These are phyloP conservation scores for Tiliacea citrago DNA, from an alignment of 2,888 invertebrate genomes.

Conservation along the genomic window DNA sequence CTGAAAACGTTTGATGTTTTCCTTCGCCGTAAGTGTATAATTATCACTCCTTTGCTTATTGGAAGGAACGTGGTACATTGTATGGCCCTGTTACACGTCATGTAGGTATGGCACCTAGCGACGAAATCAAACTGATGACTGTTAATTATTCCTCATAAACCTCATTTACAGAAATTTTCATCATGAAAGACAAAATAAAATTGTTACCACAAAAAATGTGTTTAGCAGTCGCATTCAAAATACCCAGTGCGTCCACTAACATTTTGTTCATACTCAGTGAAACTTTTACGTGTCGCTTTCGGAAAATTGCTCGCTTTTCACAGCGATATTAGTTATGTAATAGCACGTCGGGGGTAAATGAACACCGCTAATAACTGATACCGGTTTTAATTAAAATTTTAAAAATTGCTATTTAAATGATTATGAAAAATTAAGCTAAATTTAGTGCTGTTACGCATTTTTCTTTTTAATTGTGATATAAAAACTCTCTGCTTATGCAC, in stretches of 20 bases:
- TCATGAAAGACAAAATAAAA: not conserved
- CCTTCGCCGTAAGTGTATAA: not conserved
- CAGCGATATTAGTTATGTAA: constrained; percentile 59
- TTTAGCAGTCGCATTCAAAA: constrained; percentile 2
- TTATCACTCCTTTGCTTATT: not conserved
- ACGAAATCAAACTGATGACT: not conserved
- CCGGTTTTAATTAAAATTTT: constrained; percentile 53
- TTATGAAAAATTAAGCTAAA: constrained; percentile 21
- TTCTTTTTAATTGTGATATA: not conserved
- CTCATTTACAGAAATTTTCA: no score
- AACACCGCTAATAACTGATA: constrained; percentile 58
- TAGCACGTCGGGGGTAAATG: constrained; percentile 61
- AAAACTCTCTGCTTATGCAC: not conserved
- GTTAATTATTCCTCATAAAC: no score
- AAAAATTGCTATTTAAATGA: constrained; percentile 40
- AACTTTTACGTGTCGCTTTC: constrained; percentile 65
- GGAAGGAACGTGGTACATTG: not conserved
- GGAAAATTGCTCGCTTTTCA: constrained; percentile 67
- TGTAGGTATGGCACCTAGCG: no score
- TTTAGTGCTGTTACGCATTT: not conserved
- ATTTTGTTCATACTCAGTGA: constrained; percentile 39
- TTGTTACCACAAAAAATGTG: not conserved
- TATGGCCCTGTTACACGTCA: no score
- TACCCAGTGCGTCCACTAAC: constrained; percentile 53
- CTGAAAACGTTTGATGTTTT: not conserved